These are phyloP conservation scores for Dicrostonyx torquatus DNA, from an alignment of 2,797 vertebrate genomes.

Conservation along the genomic window DNA sequence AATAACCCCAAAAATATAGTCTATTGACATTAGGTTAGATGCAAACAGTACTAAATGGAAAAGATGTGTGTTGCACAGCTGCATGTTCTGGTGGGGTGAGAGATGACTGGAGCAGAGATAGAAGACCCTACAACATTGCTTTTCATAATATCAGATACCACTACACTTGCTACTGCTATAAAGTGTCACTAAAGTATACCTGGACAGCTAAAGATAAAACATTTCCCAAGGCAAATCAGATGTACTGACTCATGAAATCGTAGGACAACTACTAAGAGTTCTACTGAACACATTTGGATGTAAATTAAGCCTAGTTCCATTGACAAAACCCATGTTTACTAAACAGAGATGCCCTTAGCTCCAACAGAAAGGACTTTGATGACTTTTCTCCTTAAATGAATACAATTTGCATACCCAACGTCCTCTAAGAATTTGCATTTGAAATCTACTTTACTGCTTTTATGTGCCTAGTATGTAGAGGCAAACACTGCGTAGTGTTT, in stretches of 20 bases:
- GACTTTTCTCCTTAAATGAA: not conserved
- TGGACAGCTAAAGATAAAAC: not conserved
- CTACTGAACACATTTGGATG: not conserved
- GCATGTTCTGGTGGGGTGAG: not conserved
- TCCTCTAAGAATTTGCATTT: not conserved
- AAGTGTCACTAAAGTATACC: not conserved
- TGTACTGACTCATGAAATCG: too few species aligned
- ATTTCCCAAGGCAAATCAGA: not conserved
- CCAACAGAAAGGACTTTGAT: not conserved
- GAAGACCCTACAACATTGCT: not conserved
- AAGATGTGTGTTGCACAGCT: not conserved
- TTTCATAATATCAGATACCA: not conserved
- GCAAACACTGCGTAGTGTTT: not conserved
- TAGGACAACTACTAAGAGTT: not conserved
- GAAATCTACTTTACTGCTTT: not conserved
- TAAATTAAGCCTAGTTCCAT: not conserved
- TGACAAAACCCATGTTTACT: not conserved
- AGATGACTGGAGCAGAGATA: not conserved
- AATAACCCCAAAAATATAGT: not conserved
- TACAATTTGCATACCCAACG: not conserved
- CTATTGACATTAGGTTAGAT: not conserved
- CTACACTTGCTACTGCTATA: not conserved
- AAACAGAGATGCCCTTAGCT: not conserved
- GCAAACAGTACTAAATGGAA: not conserved
- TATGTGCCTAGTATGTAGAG: not conserved